Percentiles rank a stretch among this genome's conserved stretches.
These are phyloP conservation scores for Aplidium turbinatum DNA, from an alignment of 23 tunicate species.

Conservation along the genomic window DNA sequence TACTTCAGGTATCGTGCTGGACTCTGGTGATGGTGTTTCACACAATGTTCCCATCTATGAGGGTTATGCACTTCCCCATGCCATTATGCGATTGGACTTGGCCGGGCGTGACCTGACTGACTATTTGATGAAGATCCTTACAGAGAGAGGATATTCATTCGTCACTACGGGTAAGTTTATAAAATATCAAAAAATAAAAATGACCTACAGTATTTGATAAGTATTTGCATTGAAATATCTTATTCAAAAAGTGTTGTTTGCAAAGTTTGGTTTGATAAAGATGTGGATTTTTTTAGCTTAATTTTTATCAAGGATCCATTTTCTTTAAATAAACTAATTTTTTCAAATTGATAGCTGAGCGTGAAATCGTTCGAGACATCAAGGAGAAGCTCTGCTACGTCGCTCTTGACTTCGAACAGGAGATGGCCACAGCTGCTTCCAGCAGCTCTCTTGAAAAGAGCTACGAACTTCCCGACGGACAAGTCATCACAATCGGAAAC, in stretches of 20 bases:
- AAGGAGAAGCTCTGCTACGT: slow-evolving; percentile 69
- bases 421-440: slow-evolving; percentile 97
- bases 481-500: slow-evolving; percentile 95
- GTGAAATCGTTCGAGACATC: slow-evolving; percentile 82
- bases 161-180: slow-evolving; percentile 74
- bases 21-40: slow-evolving; percentile 74
- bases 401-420: slow-evolving; percentile 89
- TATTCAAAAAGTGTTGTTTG: too few species aligned
- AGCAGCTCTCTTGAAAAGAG: slow-evolving; percentile 82
- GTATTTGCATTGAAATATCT: too few species aligned
- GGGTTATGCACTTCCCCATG: slow-evolving; percentile 99
- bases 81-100: slow-evolving; percentile 74
- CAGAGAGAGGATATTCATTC: slow-evolving; percentile 78
- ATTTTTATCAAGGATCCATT: too few species aligned
- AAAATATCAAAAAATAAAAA: too few species aligned
- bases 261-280: too few species aligned
- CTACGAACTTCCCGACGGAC: slow-evolving; percentile 95
- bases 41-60: slow-evolving; percentile 90
- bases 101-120: slow-evolving; percentile 81
- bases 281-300: too few species aligned
- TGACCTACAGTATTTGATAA: too few species aligned
- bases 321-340: too few species aligned
- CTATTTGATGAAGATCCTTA: slow-evolving; percentile 75
- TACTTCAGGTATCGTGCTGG: slow-evolving; percentile 54
- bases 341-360: too few species aligned